Conservation (phyloP, 2,797 vertebrate genomes). For the Petrocephalus schoutedeni region DNA sequence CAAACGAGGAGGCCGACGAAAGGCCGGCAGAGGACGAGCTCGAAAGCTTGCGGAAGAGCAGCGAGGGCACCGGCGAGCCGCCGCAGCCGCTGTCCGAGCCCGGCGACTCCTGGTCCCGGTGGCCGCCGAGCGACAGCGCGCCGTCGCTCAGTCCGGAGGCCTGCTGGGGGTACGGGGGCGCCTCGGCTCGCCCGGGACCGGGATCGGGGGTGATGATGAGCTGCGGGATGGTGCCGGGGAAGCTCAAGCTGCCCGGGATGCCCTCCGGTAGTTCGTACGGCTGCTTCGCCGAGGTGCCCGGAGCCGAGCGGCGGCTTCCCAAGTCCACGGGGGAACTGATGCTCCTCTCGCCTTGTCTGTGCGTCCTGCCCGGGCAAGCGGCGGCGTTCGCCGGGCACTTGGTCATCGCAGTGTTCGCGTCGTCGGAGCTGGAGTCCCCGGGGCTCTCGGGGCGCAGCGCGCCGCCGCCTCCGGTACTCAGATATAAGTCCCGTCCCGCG, state of each 20-base stretch:
- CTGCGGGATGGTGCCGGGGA: conserved; percentile 68
- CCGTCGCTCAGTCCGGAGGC: conserved; percentile 34
- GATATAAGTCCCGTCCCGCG: conserved; percentile 28
- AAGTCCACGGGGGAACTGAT: conserved; percentile 4
- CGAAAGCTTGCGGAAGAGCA: conserved; percentile 68
- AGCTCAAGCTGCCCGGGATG: conserved; percentile 37
- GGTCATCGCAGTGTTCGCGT: conserved; percentile 41
- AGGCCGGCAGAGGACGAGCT: conserved; percentile 72
- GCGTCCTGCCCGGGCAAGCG: conserved; percentile 14
- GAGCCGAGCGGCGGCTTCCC: background rate
- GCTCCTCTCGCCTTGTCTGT: conserved; percentile 10
- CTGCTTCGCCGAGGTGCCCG: conserved; percentile 21
- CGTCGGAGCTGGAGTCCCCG: background rate
- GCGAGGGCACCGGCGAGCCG: conserved; percentile 65
- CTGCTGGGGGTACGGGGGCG: conserved; percentile 23
- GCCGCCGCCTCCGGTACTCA: conserved; percentile 22
- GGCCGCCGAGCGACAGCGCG: conserved; percentile 47
- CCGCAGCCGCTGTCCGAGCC: conserved; percentile 76
- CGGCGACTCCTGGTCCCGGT: conserved; percentile 64
- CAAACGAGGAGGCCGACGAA: conserved; percentile 83
- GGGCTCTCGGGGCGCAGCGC: background rate
- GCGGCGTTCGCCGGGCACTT: conserved; percentile 35
- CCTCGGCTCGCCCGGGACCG: conserved; percentile 45
- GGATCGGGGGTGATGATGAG: conserved; percentile 80
- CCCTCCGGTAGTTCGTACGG: background rate